Evolutionary conservation across 2,113 vertebrate genomes (phyloP).

Genomic region (Passer montanus): DNA sequence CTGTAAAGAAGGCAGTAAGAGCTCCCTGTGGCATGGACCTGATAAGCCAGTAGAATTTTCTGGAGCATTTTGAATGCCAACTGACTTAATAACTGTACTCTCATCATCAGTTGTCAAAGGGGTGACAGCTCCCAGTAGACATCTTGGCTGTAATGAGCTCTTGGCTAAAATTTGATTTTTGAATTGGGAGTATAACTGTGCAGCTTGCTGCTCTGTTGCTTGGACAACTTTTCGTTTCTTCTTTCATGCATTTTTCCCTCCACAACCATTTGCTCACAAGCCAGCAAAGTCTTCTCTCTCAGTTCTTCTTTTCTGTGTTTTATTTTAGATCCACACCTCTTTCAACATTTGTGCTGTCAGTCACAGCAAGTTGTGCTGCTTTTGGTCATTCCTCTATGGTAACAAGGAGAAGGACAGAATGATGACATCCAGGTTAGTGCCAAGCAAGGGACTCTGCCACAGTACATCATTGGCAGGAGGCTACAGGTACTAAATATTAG

Average conservation of each 20-base stretch:
- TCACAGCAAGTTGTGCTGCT: background rate
- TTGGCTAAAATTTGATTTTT: background rate
- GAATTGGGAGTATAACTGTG: background rate
- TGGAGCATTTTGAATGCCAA: background rate
- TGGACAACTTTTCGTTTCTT: background rate
- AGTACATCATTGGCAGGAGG: background rate
- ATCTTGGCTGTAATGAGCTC: background rate
- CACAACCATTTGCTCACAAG: background rate
- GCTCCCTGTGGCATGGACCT: background rate
- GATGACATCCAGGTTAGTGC: background rate
- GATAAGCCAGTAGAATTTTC: background rate
- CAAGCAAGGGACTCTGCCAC: background rate
- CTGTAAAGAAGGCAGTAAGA: background rate
- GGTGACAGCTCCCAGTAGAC: background rate
- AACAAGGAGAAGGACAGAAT: background rate
- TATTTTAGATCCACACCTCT: background rate
- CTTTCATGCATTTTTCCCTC: background rate
- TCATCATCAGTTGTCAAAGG: background rate
- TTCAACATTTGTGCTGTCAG: background rate
- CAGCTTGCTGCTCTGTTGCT: background rate
- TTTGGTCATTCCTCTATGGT: fast-evolving
- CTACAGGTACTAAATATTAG: background rate
- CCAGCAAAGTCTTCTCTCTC: background rate
- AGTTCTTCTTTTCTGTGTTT: background rate
- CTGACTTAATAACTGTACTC: background rate